Evolutionary conservation across 2,888 invertebrate genomes (phyloP), one percentile per base, ranked within the genome.

Genomic region (Pycnomerus fuliginosus): DNA sequence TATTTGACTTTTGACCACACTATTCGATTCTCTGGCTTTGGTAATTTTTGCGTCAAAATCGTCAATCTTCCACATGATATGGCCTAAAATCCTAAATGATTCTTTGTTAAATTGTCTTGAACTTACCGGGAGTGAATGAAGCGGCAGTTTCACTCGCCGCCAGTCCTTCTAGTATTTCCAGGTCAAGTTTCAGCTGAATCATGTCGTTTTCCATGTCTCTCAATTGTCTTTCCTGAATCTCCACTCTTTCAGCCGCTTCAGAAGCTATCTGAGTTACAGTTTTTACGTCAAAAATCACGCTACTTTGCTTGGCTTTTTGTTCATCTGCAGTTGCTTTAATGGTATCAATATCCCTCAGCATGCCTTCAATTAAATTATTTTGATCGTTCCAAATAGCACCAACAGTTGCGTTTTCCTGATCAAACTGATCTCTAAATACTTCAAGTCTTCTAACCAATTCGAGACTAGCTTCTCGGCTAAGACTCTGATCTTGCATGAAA

Each of bases 21-120:
- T 74, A 48, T 83, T 82, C 30, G 76, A 80, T 27, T 82, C 80
- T 55, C 81, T 84, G 0, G 87, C 82, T 12, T 82, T 81, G 34
- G 79, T 80, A 74, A 88, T 77, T 50, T 85, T 81, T 5, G 78
- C 72, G 0, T 76, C 69, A 58, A 82, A 85, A 49, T 82, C 77
- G 44, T 80, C 80, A 58, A 88, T 82, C 55, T 82, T 77, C 87
- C 87, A 88, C 24, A 88, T 74, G 14, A 86, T 67, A 46, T 81
- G 79, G 0, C 86, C 82, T 78, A 60, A 32, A 60, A 55, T 12
- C 12, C 20, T 16, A n/a, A 16, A 12, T 8, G 16, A 5, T 5
- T 20, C 8, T 4, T 20, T 20, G 20, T 20, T 20, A 31, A 14
- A 2, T 3, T 2, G 4, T 7, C 27, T 16, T 2, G 31, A 31